Conservation (phyloP, 2,113 vertebrate genomes). For the Phasianus colchicus region DNA sequence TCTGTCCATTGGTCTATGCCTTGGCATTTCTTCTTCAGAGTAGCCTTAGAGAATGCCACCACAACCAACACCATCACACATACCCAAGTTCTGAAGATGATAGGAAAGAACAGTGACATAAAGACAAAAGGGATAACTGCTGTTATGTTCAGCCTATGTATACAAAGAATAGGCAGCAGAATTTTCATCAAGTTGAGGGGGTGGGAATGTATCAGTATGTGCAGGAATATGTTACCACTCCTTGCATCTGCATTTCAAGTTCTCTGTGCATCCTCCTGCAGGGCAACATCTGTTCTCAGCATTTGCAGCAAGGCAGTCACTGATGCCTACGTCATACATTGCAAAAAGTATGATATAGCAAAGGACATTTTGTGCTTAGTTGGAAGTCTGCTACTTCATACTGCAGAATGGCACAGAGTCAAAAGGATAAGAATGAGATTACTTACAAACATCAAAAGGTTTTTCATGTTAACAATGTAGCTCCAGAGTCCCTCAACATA, state of each 20-base stretch:
- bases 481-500: background rate
- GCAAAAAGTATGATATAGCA: background rate
- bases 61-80: background rate
- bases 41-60: background rate
- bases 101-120: background rate
- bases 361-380: background rate
- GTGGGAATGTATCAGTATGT: background rate
- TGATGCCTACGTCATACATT: background rate
- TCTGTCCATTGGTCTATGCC: background rate
- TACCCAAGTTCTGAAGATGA: background rate
- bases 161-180: background rate
- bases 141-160: background rate
- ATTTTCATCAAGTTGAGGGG: background rate
- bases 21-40: slow-evolving; percentile 36
- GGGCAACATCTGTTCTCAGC: background rate
- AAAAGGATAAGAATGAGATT: background rate
- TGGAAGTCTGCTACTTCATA: background rate
- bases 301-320: background rate
- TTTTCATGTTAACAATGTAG: slow-evolving; percentile 9
- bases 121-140: background rate
- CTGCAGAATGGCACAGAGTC: background rate
- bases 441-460: background rate
- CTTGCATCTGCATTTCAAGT: background rate
- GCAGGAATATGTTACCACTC: background rate
- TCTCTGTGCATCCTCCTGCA: background rate